Evolutionary conservation across 2,888 invertebrate genomes (phyloP), one percentile per base, ranked within the genome.

Genomic region (Syrphus vitripennis): DNA sequence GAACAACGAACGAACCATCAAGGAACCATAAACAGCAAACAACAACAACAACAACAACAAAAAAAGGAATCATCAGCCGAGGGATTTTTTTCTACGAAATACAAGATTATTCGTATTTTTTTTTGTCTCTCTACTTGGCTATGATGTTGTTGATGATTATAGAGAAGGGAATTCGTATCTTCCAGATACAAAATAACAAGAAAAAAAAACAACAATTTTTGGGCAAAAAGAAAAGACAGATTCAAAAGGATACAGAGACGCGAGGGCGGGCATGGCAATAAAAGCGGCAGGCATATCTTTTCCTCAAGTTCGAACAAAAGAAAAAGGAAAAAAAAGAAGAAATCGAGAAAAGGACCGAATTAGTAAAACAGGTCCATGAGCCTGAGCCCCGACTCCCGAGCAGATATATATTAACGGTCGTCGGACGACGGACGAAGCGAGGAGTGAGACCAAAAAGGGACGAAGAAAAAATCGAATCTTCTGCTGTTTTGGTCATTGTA

Each of bases 101-200:
- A 72, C 72, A 72, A 84, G 76, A 84, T 84, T 84, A 81, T 81
- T 77, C 72, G 53, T n/a, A n/a, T n/a, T n/a, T n/a, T n/a, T n/a
- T n/a, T n/a, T n/a, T n/a, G n/a, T n/a, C 70, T 77, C 76, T 45
- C 57, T 71, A 40, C 26, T 24, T 61, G 65, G 21, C 48, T 67
- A 67, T 34, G 48, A 40, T 34, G 59, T 6, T 40, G 40, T 19
- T 74, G 42, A 71, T 80, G 83, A 80, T 80, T 84, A 76, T 71
- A 76, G 75, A 67, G 84, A 69, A 81, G 84, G 55, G 81, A 84
- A 84, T 84, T 84, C 75, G 80, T 80, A 80, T 67, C 65, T 71
- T 75, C 70, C 69, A 74, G 69, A 74, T 70, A 55, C 37, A 45
- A 45, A 19, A 72, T 21, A 26, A 14, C 0, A n/a, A 53, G 40